Percentiles rank a stretch among this genome's conserved stretches.
These are phyloP conservation scores for Tursiops truncatus DNA, from an alignment of 2,113 vertebrate genomes.

Conservation along the genomic window DNA sequence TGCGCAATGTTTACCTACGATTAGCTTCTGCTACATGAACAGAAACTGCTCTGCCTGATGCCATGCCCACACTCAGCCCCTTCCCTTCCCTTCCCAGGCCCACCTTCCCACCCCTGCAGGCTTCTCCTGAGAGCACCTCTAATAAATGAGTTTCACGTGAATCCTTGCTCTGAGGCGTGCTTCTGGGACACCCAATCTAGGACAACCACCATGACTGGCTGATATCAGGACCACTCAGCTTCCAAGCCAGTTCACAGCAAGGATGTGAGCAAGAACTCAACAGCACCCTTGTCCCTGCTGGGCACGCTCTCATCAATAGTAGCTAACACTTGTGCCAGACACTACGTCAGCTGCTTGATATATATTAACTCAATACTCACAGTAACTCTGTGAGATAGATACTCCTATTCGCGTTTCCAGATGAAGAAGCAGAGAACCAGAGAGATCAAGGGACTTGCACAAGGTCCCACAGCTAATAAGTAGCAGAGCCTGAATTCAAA, in stretches of 20 bases:
- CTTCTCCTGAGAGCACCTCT: not conserved
- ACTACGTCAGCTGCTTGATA: not conserved
- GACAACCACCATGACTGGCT: not conserved
- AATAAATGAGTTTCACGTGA: not conserved
- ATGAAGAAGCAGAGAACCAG: not conserved
- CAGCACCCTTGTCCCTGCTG: not conserved
- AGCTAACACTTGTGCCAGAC: not conserved
- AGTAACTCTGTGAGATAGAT: not conserved
- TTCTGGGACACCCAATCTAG: not conserved
- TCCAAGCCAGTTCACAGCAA: not conserved
- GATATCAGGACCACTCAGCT: not conserved
- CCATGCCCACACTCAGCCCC: no score
- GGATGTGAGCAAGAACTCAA: not conserved
- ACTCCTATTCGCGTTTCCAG: not conserved
- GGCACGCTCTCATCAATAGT: not conserved
- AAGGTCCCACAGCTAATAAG: not conserved
- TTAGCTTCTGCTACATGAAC: not conserved
- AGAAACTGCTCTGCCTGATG: not conserved
- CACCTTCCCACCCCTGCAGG: not conserved
- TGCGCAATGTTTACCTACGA: rapidly evolving
- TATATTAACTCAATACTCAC: not conserved
- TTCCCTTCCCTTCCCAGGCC: not conserved
- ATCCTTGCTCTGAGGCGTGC: not conserved
- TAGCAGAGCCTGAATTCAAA: not conserved
- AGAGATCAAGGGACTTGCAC: not conserved